phyloP scores from a whole-genome alignment of 2,797 vertebrate species.

The Chaunax sp. region DNA sequence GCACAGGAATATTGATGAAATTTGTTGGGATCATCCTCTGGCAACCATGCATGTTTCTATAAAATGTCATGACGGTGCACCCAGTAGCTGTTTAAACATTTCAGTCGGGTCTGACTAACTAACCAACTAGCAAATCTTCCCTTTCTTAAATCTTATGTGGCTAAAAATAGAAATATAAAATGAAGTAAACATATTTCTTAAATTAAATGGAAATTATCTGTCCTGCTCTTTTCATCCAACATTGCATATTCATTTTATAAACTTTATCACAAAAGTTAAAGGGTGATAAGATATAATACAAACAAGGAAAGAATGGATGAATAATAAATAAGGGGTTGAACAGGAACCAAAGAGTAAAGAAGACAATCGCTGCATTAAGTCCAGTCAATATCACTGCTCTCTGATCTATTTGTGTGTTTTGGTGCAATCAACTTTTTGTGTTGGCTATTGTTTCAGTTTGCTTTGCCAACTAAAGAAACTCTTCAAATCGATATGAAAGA shows the following conservation, averaged over 20 bases:
- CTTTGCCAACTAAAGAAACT: slow-evolving; percentile 49
- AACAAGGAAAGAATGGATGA: slow-evolving; percentile 13
- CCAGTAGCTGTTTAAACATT: no score
- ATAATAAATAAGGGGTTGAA: slow-evolving; percentile 41
- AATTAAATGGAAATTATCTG: no score
- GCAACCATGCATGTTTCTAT: background rate
- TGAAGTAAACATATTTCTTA: no score
- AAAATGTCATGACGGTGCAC: background rate
- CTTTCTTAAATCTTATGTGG: no score
- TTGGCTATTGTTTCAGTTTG: slow-evolving; percentile 54
- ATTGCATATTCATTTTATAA: no score
- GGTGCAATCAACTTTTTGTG: slow-evolving; percentile 44
- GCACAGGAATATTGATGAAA: background rate
- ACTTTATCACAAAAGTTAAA: slow-evolving; percentile 2
- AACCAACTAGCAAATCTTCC: no score
- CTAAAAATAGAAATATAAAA: no score
- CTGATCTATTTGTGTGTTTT: slow-evolving; percentile 42
- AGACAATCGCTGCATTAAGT: slow-evolving; percentile 35
- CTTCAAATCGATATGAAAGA: slow-evolving; percentile 52
- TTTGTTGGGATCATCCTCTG: no score
- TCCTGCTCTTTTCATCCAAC: no score
- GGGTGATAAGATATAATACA: background rate
- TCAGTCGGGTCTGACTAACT: no score
- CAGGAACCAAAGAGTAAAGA: slow-evolving; percentile 27
- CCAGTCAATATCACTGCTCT: slow-evolving; percentile 40